Evolutionary conservation across 2,888 invertebrate species (phyloP).

Genomic region (Drosophila cyrtoloma): DNA sequence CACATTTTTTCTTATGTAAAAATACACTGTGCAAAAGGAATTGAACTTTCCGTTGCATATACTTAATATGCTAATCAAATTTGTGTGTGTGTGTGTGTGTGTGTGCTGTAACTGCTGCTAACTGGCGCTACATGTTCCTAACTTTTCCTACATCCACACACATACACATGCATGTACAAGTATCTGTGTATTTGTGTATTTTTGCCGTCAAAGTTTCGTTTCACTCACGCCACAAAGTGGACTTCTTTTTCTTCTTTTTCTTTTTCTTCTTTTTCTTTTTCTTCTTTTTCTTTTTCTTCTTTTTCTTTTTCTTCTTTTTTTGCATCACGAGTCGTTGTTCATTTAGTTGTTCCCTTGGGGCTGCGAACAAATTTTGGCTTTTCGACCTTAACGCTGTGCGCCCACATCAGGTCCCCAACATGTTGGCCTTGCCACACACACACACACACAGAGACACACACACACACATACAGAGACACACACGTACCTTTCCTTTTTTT

Average conservation of each 20-base stretch:
- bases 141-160: slow-evolving; percentile 11
- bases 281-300: not conserved
- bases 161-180: slow-evolving; percentile 8
- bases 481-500: slow-evolving; percentile 24
- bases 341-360: slow-evolving; percentile 31
- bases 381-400: slow-evolving; percentile 38
- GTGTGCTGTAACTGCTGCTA: slow-evolving; percentile 36
- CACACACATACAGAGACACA: not conserved
- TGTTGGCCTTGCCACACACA: slow-evolving; percentile 35
- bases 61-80: slow-evolving; percentile 71
- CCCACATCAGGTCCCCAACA: slow-evolving; percentile 34
- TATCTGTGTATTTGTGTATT: not conserved
- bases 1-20: not conserved
- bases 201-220: slow-evolving; percentile 16
- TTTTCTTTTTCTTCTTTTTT: slow-evolving; percentile 1
- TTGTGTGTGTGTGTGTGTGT: not conserved
- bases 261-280: not conserved
- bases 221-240: slow-evolving; percentile 1
- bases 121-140: slow-evolving; percentile 49
- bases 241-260: not conserved
- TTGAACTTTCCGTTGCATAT: slow-evolving; percentile 48
- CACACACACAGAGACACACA: not conserved
- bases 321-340: slow-evolving; percentile 33
- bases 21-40: slow-evolving; percentile 10
- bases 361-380: slow-evolving; percentile 41